phyloP scores from a whole-genome alignment of 2,113 vertebrate genomes.

The Progne subis region DNA sequence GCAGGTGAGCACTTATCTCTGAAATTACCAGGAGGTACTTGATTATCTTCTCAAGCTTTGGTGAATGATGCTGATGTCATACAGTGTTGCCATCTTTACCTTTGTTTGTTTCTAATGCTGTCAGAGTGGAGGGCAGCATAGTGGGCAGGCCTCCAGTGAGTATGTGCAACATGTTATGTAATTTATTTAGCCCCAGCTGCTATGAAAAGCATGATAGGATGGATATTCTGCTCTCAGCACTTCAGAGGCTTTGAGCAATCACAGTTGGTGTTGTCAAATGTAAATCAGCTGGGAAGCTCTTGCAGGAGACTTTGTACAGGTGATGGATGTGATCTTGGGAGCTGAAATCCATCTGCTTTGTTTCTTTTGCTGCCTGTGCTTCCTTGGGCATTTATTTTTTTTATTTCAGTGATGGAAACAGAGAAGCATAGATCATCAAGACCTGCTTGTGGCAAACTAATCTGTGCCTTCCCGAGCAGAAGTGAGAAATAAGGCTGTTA shows the following conservation, averaged over 20 bases:
- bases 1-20: background rate
- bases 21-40: background rate
- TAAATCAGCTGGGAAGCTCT: background rate
- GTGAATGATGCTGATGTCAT: background rate
- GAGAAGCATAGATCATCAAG: background rate
- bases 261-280: background rate
- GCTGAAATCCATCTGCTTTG: background rate
- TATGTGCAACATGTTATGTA: rapidly evolving
- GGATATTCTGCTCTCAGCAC: background rate
- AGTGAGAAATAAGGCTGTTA: background rate
- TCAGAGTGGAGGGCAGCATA: background rate
- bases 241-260: background rate
- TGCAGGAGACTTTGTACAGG: background rate
- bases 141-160: background rate
- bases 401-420: background rate
- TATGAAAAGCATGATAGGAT: background rate
- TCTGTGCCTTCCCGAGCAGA: background rate
- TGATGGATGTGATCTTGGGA: background rate
- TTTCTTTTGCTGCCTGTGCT: background rate
- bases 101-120: background rate
- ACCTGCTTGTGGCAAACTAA: background rate
- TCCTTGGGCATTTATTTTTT: background rate
- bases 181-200: background rate
- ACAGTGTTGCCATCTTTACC: background rate
- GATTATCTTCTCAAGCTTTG: background rate